Evolutionary conservation across 2,888 invertebrate species (phyloP).

Genomic region (Hesperia comma): DNA sequence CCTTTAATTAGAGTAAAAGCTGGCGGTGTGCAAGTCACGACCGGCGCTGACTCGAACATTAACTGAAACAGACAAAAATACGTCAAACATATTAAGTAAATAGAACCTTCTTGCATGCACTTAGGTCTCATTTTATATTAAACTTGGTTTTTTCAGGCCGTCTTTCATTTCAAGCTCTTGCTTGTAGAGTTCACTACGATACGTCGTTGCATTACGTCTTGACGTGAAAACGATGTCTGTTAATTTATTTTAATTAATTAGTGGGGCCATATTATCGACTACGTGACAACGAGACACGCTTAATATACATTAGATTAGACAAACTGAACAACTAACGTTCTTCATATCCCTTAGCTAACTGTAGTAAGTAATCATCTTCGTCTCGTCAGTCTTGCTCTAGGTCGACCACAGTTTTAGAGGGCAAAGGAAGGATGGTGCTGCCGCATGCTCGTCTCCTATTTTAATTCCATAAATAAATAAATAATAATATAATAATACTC

Average conservation of each 20-base stretch:
- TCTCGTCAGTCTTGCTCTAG: too few species aligned
- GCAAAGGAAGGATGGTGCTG: too few species aligned
- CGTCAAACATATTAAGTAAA: constrained; percentile 21
- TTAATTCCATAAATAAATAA: too few species aligned
- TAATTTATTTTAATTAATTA: constrained; percentile 18
- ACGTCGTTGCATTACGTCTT: constrained; percentile 1
- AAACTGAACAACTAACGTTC: too few species aligned
- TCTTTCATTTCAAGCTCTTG: constrained; percentile 8
- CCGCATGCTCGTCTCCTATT: too few species aligned
- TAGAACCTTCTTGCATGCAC: not conserved
- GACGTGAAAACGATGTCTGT: not conserved
- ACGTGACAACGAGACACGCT: too few species aligned
- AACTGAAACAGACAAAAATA: constrained; percentile 61
- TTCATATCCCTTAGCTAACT: too few species aligned
- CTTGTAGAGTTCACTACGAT: not conserved
- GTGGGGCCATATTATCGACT: not conserved
- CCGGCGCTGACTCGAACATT: constrained; percentile 65
- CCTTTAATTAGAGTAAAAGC: constrained; percentile 70
- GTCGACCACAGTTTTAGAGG: too few species aligned
- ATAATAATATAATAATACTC: too few species aligned
- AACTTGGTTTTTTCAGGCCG: not conserved
- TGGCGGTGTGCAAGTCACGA: constrained; percentile 54
- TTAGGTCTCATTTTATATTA: not conserved
- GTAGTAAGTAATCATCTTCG: too few species aligned
- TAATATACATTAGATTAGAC: too few species aligned